A percentile compares a stretch with the other conserved stretches of the same genome.
Evolutionary conservation across 2,888 invertebrate species (phyloP).

Genomic region (Andrena hattorfiana): DNA sequence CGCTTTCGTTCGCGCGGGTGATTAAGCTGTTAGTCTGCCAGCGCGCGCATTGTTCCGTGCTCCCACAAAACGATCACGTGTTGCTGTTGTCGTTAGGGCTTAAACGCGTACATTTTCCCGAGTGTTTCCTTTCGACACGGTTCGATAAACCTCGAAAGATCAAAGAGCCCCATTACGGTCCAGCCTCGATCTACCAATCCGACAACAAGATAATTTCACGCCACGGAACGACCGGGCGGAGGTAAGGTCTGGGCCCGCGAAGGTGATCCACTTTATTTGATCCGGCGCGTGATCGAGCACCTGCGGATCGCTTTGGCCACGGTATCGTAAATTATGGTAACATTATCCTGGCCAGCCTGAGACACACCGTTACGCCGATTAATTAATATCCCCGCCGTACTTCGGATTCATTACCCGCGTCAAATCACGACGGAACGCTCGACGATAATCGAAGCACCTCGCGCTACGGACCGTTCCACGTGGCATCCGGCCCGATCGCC

Average conservation of each 20-base stretch:
- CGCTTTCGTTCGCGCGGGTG: background rate
- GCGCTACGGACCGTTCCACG: background rate
- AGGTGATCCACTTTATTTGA: conserved; percentile 65
- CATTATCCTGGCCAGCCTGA: conserved; percentile 18
- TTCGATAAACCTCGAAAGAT: conserved; percentile 32
- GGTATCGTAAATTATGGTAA: conserved; percentile 42
- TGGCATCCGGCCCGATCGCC: background rate
- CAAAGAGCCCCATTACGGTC: conserved; percentile 18
- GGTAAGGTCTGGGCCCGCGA: conserved; percentile 28
- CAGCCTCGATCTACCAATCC: conserved; percentile 34
- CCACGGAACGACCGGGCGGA: background rate
- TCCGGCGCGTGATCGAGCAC: background rate
- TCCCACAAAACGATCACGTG: conserved; percentile 15
- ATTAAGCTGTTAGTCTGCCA: conserved; percentile 24
- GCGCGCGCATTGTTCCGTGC: conserved; percentile 14
- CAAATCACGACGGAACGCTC: conserved; percentile 18
- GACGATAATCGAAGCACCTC: conserved; percentile 24
- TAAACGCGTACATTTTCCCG: conserved; percentile 26
- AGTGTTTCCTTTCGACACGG: conserved; percentile 31
- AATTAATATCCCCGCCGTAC: conserved; percentile 44
- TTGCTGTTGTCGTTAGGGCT: conserved; percentile 16
- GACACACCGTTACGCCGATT: conserved; percentile 52
- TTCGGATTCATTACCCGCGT: conserved; percentile 33
- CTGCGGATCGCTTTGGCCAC: conserved; percentile 13
- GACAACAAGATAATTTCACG: conserved; percentile 52